Conservation (phyloP, 2,113 vertebrate genomes). For the Octodon degus region DNA sequence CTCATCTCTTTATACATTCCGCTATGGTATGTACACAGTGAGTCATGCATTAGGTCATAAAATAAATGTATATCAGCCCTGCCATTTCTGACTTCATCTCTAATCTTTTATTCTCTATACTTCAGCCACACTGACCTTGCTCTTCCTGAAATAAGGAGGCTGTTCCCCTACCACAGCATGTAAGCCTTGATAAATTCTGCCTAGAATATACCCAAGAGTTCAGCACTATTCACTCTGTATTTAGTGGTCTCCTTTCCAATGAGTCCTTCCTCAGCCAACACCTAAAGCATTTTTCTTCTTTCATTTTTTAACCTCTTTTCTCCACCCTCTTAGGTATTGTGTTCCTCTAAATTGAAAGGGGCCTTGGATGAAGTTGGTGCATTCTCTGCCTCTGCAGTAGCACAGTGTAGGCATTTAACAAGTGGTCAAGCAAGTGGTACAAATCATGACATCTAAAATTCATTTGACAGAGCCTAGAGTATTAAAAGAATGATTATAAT, state of each 20-base stretch:
- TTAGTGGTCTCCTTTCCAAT: not conserved
- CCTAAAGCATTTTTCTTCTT: not conserved
- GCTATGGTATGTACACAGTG: not conserved
- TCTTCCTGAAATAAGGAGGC: conserved; percentile 24
- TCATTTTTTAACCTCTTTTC: not conserved
- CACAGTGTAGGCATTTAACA: not conserved
- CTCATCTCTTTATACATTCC: conserved; percentile 13
- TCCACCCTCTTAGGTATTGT: not conserved
- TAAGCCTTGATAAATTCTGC: not conserved
- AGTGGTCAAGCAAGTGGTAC: not conserved
- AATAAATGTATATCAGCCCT: not conserved
- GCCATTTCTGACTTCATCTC: conserved; percentile 50
- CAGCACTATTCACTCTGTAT: not conserved
- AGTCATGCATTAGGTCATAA: conserved; percentile 29
- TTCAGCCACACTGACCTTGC: conserved; percentile 16
- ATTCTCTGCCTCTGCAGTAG: not conserved
- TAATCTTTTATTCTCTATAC: not conserved
- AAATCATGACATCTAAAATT: not conserved
- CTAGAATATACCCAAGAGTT: not conserved
- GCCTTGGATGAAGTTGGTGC: not conserved
- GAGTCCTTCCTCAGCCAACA: not conserved
- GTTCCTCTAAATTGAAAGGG: not conserved
- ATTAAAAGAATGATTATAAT: not conserved
- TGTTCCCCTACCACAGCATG: not conserved
- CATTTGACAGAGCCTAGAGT: not conserved